A percentile compares a stretch with the other conserved stretches of the same genome.
Conservation (phyloP, 2,113 vertebrate genomes). For the Protomyctophum bolini region DNA sequence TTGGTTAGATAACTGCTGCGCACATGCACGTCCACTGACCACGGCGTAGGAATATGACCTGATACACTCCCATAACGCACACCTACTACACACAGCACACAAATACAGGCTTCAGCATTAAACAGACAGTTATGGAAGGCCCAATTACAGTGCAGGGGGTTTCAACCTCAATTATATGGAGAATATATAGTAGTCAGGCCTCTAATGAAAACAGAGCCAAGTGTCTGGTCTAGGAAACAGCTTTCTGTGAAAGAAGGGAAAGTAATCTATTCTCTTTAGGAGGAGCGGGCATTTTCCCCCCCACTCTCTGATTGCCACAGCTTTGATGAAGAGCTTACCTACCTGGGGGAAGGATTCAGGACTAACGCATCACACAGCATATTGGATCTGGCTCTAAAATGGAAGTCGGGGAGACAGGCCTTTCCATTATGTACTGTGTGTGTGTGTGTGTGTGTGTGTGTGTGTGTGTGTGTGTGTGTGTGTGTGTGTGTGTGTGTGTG, state of each 20-base stretch:
- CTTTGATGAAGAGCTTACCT: slow-evolving; percentile 71
- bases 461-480: slow-evolving; percentile 17
- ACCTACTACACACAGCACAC: slow-evolving; percentile 39
- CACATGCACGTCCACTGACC: no score
- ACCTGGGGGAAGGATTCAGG: slow-evolving; percentile 61
- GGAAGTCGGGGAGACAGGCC: slow-evolving; percentile 20
- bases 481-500: slow-evolving; percentile 3
- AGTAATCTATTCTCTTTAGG: slow-evolving; percentile 76
- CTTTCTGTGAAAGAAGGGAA: slow-evolving; percentile 65
- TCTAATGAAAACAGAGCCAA: slow-evolving; percentile 77
- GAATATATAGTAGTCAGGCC: slow-evolving; percentile 74
- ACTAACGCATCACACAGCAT: slow-evolving; percentile 39
- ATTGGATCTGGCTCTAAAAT: slow-evolving; percentile 52
- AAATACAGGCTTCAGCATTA: slow-evolving; percentile 67
- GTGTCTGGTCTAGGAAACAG: slow-evolving; percentile 67
- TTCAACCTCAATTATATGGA: slow-evolving; percentile 77
- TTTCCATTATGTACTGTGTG: slow-evolving; percentile 1
- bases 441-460: slow-evolving; percentile 8
- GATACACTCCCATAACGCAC: slow-evolving; percentile 22
- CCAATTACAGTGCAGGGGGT: slow-evolving; percentile 74
- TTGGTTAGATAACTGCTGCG: slow-evolving; percentile 49
- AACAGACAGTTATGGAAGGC: slow-evolving; percentile 77
- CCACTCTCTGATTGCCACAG: slow-evolving; percentile 59
- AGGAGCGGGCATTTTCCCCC: slow-evolving; percentile 47
- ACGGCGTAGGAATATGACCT: neutral